A percentile compares a stretch with the other conserved stretches of the same genome.
Conservation (phyloP, 2,113 vertebrate species). For the Chinchilla lanigera region DNA sequence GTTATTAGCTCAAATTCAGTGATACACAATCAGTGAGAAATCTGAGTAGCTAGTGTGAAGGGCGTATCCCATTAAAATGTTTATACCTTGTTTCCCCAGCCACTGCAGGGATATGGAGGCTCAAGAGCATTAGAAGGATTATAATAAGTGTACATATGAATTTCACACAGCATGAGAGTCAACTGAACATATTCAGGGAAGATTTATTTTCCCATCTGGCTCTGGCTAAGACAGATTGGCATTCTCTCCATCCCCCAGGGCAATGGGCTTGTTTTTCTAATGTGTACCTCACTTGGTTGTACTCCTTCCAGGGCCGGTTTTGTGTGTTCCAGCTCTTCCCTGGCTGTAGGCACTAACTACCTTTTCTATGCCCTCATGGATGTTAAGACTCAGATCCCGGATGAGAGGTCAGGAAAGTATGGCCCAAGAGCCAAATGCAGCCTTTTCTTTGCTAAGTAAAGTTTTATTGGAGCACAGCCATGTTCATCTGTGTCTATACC, state of each 20-base stretch:
- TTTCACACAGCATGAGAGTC: background rate
- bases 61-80: background rate
- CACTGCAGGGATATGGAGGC: background rate
- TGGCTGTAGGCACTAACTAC: background rate
- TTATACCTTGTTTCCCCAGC: background rate
- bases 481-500: background rate
- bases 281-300: background rate
- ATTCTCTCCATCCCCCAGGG: background rate
- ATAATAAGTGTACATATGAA: background rate
- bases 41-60: background rate
- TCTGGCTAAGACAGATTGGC: background rate
- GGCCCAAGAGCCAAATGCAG: background rate
- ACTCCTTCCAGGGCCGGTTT: background rate
- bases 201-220: background rate
- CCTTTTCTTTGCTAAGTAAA: background rate
- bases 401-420: background rate
- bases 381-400: background rate
- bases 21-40: background rate
- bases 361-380: background rate
- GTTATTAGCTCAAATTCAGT: background rate
- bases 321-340: background rate
- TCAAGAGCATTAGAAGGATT: background rate
- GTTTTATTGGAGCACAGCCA: background rate
- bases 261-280: background rate
- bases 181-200: background rate